A percentile compares a stretch with the other conserved stretches of the same genome.
phyloP scores from a whole-genome alignment of 2,113 vertebrate species.

The Genyomyrus donnyi region DNA sequence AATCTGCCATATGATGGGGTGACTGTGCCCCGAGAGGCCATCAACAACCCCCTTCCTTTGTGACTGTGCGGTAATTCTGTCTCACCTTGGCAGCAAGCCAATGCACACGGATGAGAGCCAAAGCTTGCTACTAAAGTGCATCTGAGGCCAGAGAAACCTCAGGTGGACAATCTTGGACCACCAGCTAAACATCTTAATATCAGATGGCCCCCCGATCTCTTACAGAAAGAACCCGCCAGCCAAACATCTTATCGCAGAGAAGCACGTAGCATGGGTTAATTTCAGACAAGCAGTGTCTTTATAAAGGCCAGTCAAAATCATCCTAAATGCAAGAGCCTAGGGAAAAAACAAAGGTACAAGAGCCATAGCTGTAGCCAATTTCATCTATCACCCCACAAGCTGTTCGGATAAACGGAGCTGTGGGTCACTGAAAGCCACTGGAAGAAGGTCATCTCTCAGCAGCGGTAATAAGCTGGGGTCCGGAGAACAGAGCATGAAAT shows the following conservation, averaged over 20 bases:
- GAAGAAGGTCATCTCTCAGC: not conserved
- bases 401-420: not conserved
- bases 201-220: not conserved
- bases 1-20: not conserved
- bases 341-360: not conserved
- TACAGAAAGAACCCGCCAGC: not conserved
- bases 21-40: not conserved
- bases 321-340: not conserved
- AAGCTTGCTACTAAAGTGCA: not conserved
- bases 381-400: not conserved
- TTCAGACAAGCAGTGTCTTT: not conserved
- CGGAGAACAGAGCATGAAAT: not conserved
- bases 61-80: not conserved
- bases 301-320: not conserved
- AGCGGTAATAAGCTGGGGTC: not conserved
- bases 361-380: not conserved
- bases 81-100: not conserved
- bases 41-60: not conserved
- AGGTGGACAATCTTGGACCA: not conserved
- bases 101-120: not conserved
- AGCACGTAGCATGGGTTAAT: not conserved
- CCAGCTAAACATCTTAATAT: not conserved
- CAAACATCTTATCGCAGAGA: not conserved
- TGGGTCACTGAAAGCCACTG: not conserved
- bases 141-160: not conserved